Conservation (phyloP, 2,888 invertebrate species). For the Timema cristinae region DNA sequence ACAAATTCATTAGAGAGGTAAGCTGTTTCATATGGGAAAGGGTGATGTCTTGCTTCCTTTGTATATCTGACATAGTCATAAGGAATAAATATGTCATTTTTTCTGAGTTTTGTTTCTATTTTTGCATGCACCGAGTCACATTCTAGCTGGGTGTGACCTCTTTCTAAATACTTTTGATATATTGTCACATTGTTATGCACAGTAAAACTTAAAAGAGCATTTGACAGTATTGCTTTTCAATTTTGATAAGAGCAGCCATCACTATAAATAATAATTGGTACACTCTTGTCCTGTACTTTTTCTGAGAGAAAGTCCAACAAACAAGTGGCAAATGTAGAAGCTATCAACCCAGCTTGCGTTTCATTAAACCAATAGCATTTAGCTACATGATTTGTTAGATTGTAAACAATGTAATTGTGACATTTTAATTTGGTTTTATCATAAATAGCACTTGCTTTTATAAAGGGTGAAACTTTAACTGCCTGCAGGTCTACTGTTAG, state of each 20-base stretch:
- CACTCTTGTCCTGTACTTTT: not conserved
- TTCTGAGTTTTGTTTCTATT: not conserved
- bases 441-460: not conserved
- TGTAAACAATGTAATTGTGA: conserved; percentile 5
- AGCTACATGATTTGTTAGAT: not conserved
- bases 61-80: conserved; percentile 8
- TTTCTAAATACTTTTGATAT: not conserved
- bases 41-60: not conserved
- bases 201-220: not conserved
- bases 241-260: not conserved
- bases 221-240: not conserved
- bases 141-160: not conserved
- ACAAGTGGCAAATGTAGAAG: conserved; percentile 1
- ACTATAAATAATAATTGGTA: not conserved
- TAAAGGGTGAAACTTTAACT: not conserved
- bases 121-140: not conserved
- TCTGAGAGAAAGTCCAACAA: no score
- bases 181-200: not conserved
- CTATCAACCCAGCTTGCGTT: not conserved
- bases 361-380: not conserved
- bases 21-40: not conserved
- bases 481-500: not conserved
- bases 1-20: not conserved
- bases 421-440: not conserved
- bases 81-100: not conserved